A percentile compares a stretch with the other conserved stretches of the same genome.
Evolutionary conservation across 2,113 vertebrate genomes (phyloP).

Genomic region (Alligator mississippiensis): DNA sequence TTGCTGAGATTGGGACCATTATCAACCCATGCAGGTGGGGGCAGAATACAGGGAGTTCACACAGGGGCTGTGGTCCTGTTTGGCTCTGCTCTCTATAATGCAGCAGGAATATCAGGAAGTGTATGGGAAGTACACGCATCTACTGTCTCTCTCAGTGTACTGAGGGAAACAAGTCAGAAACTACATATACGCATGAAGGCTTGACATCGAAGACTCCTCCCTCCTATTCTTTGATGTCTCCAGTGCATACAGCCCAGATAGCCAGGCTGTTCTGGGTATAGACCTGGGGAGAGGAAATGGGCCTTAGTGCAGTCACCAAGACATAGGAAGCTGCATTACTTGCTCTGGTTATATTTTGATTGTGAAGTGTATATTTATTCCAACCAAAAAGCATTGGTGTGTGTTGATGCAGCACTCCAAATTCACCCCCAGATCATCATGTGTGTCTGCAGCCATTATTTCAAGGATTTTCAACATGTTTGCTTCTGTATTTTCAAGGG

Average conservation of each 20-base stretch:
- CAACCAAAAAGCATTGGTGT: not conserved
- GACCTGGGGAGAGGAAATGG: not conserved
- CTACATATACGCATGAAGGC: not conserved
- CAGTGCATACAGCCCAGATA: not conserved
- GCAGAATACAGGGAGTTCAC: not conserved
- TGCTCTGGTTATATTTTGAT: not conserved
- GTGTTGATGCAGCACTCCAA: not conserved
- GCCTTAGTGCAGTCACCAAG: not conserved
- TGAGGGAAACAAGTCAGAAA: not conserved
- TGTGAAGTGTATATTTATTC: not conserved
- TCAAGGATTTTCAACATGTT: not conserved
- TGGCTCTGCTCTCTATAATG: not conserved
- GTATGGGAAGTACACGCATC: not conserved
- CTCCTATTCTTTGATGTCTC: not conserved
- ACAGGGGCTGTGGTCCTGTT: not conserved
- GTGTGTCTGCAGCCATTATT: not conserved
- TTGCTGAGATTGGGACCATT: not conserved
- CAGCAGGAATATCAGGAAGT: not conserved
- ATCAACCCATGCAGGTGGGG: not conserved
- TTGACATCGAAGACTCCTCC: not conserved
- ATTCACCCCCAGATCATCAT: fast-evolving
- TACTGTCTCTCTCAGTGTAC: not conserved
- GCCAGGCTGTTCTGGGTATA: not conserved
- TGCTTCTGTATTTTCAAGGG: conserved; percentile 4
- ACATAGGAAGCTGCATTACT: not conserved